A percentile compares a stretch with the other conserved stretches of the same genome.
Evolutionary conservation across 2,797 vertebrate genomes (phyloP).

Genomic region (Yasuhikotakia modesta): DNA sequence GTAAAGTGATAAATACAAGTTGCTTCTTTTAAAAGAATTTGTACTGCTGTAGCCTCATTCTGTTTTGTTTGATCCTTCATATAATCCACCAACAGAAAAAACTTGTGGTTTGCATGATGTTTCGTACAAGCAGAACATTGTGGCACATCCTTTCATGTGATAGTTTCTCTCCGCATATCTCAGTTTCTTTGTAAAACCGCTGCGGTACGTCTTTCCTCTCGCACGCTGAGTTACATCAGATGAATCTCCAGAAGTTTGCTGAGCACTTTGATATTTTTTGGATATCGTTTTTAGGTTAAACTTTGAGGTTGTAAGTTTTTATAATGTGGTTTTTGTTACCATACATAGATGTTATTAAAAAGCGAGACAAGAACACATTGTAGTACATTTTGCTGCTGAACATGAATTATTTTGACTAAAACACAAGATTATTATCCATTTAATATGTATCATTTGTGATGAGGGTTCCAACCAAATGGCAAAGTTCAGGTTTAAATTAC

Average conservation of each 20-base stretch:
- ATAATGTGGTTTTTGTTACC: no score
- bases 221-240: neutral
- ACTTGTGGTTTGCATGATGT: neutral
- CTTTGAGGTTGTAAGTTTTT: no score
- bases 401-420: no score
- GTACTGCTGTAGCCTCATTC: neutral
- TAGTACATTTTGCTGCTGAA: no score
- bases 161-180: neutral
- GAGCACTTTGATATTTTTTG: neutral
- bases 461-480: slow-evolving; percentile 34
- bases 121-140: neutral
- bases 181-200: slow-evolving; percentile 1
- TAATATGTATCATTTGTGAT: slow-evolving; percentile 16
- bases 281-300: no score
- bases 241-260: slow-evolving; percentile 20
- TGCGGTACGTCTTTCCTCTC: slow-evolving; percentile 4
- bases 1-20: neutral
- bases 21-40: neutral
- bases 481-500: slow-evolving; percentile 69
- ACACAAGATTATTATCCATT: no score
- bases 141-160: neutral
- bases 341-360: no score
- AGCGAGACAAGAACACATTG: no score
- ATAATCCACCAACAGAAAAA: neutral
- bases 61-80: neutral